phyloP scores from a whole-genome alignment of 1,140 invertebrate species.

The Panonychus citri region DNA sequence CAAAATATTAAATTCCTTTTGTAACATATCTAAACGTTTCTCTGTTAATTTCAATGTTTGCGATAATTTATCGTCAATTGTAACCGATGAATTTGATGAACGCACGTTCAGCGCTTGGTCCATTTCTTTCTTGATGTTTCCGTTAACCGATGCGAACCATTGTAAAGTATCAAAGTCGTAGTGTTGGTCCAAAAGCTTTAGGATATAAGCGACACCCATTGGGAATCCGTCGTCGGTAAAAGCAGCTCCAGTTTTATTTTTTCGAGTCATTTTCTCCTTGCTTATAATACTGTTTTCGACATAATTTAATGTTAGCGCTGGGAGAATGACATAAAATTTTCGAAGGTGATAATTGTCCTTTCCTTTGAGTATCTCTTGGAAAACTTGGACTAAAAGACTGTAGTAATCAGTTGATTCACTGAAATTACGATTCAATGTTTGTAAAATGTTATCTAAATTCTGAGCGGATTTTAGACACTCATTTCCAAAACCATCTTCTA shows the following conservation, averaged over 20 bases:
- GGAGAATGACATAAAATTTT: constrained; percentile 82
- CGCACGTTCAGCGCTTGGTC: neutral
- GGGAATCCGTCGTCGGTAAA: constrained; percentile 97
- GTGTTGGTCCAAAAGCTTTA: constrained; percentile 37
- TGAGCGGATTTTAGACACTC: constrained; percentile 39
- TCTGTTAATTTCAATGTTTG: constrained; percentile 77
- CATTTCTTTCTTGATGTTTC: constrained; percentile 26
- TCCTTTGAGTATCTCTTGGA: constrained; percentile 53
- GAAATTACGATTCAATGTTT: constrained; percentile 56
- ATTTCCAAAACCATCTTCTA: constrained; percentile 28
- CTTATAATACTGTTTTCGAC: constrained; percentile 73
- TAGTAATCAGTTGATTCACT: constrained; percentile 87
- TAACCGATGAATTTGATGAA: constrained; percentile 2
- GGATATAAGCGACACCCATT: constrained; percentile 57
- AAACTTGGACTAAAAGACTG: constrained; percentile 75
- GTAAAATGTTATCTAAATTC: constrained; percentile 49
- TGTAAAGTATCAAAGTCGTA: constrained; percentile 72
- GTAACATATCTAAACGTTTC: constrained; percentile 52
- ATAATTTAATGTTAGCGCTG: constrained; percentile 79
- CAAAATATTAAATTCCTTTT: constrained; percentile 66
- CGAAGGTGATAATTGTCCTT: constrained; percentile 63
- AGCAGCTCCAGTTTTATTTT: constrained; percentile 54
- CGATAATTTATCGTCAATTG: constrained; percentile 47
- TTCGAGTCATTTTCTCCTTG: constrained; percentile 71
- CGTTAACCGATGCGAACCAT: constrained; percentile 75